phyloP scores from a whole-genome alignment of 2,797 vertebrate genomes.

The Tokudaia muenninki region DNA sequence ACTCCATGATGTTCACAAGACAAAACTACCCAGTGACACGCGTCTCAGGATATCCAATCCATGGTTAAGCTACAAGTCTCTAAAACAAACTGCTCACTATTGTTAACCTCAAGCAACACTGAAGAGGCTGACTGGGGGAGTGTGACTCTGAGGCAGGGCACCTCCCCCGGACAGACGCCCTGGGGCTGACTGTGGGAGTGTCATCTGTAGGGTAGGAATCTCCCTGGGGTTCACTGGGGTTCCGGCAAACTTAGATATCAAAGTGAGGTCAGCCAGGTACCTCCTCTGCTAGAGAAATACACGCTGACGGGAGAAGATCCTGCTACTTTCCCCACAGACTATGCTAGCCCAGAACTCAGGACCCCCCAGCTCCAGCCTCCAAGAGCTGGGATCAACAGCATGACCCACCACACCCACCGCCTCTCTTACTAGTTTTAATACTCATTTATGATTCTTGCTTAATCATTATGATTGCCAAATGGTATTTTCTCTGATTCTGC shows the following conservation, averaged over 20 bases:
- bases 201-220: background rate
- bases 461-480: background rate
- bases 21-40: background rate
- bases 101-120: background rate
- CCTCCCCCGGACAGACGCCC: background rate
- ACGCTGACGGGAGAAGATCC: background rate
- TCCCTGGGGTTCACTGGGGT: background rate
- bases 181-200: background rate
- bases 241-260: background rate
- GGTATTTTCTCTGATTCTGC: conserved; percentile 39
- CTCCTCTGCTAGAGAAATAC: background rate
- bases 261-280: background rate
- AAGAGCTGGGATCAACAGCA: too few relatives aligned
- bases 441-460: conserved; percentile 28
- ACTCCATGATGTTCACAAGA: background rate
- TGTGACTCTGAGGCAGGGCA: background rate
- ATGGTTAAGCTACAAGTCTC: background rate
- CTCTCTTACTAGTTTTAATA: conserved; percentile 32
- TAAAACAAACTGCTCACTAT: conserved; percentile 36
- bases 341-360: background rate
- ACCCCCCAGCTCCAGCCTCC: background rate
- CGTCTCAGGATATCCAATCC: background rate
- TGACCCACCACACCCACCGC: background rate
- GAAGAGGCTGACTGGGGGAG: background rate
- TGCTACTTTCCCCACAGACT: background rate